Conservation (phyloP, 2,888 invertebrate species). For the Pollenia griseotomentosa region DNA sequence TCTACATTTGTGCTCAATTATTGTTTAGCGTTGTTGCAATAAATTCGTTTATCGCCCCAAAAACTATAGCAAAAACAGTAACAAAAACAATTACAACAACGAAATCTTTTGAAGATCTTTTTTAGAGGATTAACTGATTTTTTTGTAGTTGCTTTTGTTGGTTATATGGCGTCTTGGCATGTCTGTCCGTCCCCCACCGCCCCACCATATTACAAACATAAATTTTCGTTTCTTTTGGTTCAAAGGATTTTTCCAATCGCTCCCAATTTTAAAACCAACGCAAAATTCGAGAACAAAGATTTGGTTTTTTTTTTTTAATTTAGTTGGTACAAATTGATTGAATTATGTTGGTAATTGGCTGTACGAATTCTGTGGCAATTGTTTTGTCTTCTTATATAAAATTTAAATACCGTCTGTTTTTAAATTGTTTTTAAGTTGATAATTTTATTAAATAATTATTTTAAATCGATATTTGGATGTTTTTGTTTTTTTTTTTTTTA, state of each 20-base stretch:
- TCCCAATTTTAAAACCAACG: slow-evolving; percentile 3
- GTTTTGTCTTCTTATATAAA: not conserved
- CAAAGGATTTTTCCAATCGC: slow-evolving; percentile 38
- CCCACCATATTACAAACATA: slow-evolving; percentile 11
- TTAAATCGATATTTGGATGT: not conserved
- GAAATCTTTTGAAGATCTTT: slow-evolving; percentile 80
- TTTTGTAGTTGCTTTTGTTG: slow-evolving; percentile 56
- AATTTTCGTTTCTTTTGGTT: slow-evolving; percentile 41
- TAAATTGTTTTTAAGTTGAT: not conserved
- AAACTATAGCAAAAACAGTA: slow-evolving; percentile 56
- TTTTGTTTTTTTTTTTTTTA: not conserved
- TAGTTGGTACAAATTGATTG: slow-evolving; percentile 80
- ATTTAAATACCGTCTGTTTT: slow-evolving; percentile 45
- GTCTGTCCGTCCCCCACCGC: slow-evolving; percentile 2
- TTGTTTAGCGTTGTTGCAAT: slow-evolving; percentile 82
- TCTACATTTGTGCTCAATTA: slow-evolving; percentile 78
- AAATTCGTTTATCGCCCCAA: slow-evolving; percentile 83
- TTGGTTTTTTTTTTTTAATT: slow-evolving; percentile 57
- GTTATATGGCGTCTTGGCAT: slow-evolving; percentile 46
- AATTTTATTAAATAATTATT: slow-evolving; percentile 32
- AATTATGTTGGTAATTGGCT: slow-evolving; percentile 81
- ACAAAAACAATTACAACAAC: not conserved
- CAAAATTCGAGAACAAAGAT: slow-evolving; percentile 60
- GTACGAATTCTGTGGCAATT: slow-evolving; percentile 27
- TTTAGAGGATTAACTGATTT: slow-evolving; percentile 81